Evolutionary conservation across 2,797 vertebrate species (phyloP).

Genomic region (Semaprochilodus insignis): DNA sequence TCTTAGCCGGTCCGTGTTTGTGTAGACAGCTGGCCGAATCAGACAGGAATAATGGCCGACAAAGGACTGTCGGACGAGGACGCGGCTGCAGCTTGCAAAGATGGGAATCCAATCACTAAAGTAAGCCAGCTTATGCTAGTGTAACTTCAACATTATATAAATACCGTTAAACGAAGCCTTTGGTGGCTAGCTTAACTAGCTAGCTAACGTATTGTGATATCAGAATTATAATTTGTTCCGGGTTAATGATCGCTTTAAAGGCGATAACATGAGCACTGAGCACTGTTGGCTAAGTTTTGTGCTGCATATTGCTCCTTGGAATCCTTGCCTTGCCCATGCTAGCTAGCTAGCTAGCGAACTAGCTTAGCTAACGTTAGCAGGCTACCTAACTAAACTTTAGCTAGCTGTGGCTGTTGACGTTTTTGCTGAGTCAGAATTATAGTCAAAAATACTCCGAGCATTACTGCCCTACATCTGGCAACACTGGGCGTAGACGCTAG

Average conservation of each 20-base stretch:
- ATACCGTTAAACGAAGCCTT: neutral
- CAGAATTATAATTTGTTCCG: neutral
- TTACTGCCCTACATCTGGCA: neutral
- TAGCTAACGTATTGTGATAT: neutral
- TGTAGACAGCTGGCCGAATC: neutral
- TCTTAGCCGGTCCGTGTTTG: neutral
- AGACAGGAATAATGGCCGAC: slow-evolving; percentile 71
- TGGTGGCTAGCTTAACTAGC: neutral
- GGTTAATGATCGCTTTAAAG: too few species aligned
- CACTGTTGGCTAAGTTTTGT: neutral
- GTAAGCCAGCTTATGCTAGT: slow-evolving; percentile 52
- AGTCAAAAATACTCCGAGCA: neutral
- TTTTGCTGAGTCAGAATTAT: neutral
- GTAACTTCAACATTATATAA: neutral
- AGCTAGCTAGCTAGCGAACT: neutral
- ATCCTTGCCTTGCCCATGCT: neutral
- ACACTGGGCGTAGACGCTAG: neutral
- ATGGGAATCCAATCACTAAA: slow-evolving; percentile 75
- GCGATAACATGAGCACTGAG: neutral
- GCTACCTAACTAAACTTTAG: neutral
- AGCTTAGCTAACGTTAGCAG: neutral
- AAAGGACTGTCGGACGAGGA: slow-evolving; percentile 76
- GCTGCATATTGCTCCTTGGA: too few species aligned
- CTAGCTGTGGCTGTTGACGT: neutral
- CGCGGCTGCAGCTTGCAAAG: slow-evolving; percentile 72